A percentile compares a stretch with the other conserved stretches of the same genome.
Evolutionary conservation across 2,797 vertebrate genomes (phyloP).

Genomic region (Micropoecilia bifurca): DNA sequence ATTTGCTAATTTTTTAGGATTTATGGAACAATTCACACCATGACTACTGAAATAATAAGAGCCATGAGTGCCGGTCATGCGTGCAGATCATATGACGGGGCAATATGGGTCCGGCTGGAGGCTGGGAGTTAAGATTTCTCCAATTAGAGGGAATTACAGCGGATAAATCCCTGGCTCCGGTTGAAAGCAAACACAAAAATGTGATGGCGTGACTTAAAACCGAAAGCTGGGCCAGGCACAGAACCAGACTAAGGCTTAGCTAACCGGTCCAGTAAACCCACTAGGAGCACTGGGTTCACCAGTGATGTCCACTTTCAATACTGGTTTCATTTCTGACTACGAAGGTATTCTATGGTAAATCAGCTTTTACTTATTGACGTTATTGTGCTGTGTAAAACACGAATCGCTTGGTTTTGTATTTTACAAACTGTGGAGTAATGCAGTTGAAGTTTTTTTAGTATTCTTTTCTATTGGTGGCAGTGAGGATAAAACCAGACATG

Average conservation of each 20-base stretch:
- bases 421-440: background rate
- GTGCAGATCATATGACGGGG: conserved; percentile 62
- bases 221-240: conserved; percentile 38
- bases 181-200: conserved; percentile 55
- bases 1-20: conserved; percentile 18
- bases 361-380: background rate
- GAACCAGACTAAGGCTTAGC: conserved; percentile 22
- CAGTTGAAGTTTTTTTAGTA: background rate
- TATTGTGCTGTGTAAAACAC: too few relatives aligned
- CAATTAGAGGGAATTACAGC: conserved; percentile 74
- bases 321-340: background rate
- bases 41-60: conserved; percentile 55
- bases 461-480: background rate
- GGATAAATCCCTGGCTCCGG: conserved; percentile 49
- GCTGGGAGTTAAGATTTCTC: conserved; percentile 55
- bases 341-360: background rate
- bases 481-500: background rate
- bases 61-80: conserved; percentile 50
- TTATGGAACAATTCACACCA: conserved; percentile 36
- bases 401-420: background rate
- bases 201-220: conserved; percentile 57
- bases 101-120: conserved; percentile 18
- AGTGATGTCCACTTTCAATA: background rate
- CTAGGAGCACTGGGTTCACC: conserved; percentile 34
- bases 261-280: conserved; percentile 22